These are phyloP conservation scores for Argentina silus DNA, from an alignment of 2,797 vertebrate genomes.

Conservation along the genomic window DNA sequence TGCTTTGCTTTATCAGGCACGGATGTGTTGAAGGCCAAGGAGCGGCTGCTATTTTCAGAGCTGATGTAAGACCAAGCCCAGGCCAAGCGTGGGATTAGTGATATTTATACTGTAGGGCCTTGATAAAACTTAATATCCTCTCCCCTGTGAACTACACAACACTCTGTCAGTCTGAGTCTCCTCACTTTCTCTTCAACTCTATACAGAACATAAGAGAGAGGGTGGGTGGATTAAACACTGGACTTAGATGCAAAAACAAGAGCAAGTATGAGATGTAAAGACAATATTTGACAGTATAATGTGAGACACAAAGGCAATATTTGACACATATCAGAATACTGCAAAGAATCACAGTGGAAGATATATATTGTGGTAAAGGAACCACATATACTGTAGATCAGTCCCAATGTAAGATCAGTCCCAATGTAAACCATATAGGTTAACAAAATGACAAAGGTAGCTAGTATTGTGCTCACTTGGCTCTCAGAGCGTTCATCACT, in stretches of 20 bases:
- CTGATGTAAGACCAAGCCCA: conserved; percentile 53
- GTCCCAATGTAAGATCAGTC: conserved; percentile 8
- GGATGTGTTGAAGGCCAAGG: conserved; percentile 57
- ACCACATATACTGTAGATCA: conserved; percentile 15
- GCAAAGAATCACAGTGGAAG: conserved; percentile 23
- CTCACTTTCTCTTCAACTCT: conserved; percentile 32
- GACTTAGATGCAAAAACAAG: conserved; percentile 18
- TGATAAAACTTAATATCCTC: conserved; percentile 61
- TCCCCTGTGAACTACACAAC: conserved; percentile 35
- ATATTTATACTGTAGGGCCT: conserved; percentile 52
- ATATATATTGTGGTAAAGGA: conserved; percentile 2
- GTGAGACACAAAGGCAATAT: conserved; percentile 9
- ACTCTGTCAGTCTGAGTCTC: background rate
- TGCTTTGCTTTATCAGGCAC: conserved; percentile 58
- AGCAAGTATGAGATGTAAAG: background rate
- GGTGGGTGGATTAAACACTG: background rate
- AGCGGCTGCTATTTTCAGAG: conserved; percentile 60
- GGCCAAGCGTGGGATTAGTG: conserved; percentile 43
- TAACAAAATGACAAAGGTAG: conserved; percentile 7
- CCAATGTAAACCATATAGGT: conserved; percentile 6
- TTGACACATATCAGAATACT: conserved; percentile 9
- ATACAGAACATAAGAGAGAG: conserved; percentile 10
- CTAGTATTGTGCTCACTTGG: conserved; percentile 27
- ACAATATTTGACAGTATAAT: background rate
- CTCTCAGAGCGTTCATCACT: conserved; percentile 18